phyloP scores from a whole-genome alignment of 1,140 invertebrate species.

The Eumaeus atala region DNA sequence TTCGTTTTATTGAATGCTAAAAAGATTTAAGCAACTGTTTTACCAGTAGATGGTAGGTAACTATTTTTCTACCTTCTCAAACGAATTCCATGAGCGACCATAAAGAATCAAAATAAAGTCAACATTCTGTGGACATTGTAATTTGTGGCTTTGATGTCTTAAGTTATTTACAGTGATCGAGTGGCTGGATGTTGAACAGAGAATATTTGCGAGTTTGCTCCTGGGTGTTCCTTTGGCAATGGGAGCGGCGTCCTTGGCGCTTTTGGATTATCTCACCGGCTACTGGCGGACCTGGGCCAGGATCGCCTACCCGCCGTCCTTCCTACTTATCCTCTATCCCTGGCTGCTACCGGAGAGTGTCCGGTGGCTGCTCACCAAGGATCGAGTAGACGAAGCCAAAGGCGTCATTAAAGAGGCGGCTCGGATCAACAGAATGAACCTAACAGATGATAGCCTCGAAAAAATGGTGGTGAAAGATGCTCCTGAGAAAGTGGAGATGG shows the following conservation, averaged over 20 bases:
- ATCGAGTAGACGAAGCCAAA: slow-evolving; percentile 78
- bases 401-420: slow-evolving; percentile 77
- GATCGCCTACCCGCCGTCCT: slow-evolving; percentile 79
- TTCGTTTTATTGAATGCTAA: too few species aligned
- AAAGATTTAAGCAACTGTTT: neutral
- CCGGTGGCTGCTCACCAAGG: slow-evolving; percentile 84
- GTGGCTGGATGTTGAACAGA: slow-evolving; percentile 81
- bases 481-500: slow-evolving; percentile 31
- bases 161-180: slow-evolving; percentile 82
- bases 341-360: slow-evolving; percentile 81
- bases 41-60: neutral
- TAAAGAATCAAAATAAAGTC: too few species aligned
- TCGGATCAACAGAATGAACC: slow-evolving; percentile 77
- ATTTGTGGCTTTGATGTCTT: neutral
- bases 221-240: slow-evolving; percentile 79
- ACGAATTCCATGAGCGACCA: too few species aligned
- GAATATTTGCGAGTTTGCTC: slow-evolving; percentile 82
- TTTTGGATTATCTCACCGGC: slow-evolving; percentile 79
- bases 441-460: slow-evolving; percentile 75
- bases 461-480: slow-evolving; percentile 48
- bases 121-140: too few species aligned
- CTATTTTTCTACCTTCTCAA: too few species aligned
- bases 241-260: slow-evolving; percentile 80
- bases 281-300: slow-evolving; percentile 83
- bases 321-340: slow-evolving; percentile 79